Evolutionary conservation across 2,113 vertebrate species (phyloP).

Genomic region (Xenopus laevis): DNA sequence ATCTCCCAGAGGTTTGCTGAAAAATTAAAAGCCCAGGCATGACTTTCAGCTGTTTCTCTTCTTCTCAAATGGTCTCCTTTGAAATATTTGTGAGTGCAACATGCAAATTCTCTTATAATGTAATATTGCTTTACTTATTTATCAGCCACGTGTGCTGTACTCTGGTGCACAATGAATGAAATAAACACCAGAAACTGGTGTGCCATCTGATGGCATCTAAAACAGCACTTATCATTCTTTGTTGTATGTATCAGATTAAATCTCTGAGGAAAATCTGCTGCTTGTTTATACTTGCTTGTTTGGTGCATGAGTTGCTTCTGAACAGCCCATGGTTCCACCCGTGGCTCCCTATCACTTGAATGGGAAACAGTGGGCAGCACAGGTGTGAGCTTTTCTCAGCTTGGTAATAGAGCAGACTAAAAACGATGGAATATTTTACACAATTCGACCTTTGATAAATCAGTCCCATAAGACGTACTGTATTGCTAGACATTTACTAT

Average conservation of each 20-base stretch:
- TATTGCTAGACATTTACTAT: too few species aligned
- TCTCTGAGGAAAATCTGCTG: too few species aligned
- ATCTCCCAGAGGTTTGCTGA: slow-evolving; percentile 1
- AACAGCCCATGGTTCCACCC: too few species aligned
- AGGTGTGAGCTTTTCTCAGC: too few species aligned
- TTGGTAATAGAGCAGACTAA: too few species aligned
- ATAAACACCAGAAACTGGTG: background rate
- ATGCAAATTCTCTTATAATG: slow-evolving; percentile 27
- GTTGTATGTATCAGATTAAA: background rate
- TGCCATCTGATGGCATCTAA: slow-evolving; percentile 4
- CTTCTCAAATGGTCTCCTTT: background rate
- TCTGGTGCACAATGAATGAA: slow-evolving; percentile 8
- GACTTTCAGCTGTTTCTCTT: slow-evolving; percentile 4
- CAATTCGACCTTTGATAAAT: too few species aligned
- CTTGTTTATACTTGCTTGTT: too few species aligned
- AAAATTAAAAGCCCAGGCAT: slow-evolving; percentile 20
- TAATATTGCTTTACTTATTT: slow-evolving; percentile 32
- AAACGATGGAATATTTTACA: too few species aligned
- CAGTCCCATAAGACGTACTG: too few species aligned
- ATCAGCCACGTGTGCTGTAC: slow-evolving; percentile 1
- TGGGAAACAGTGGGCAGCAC: too few species aligned
- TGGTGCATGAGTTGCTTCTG: too few species aligned
- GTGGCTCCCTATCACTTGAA: too few species aligned
- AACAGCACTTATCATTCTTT: background rate
- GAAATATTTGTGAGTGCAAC: slow-evolving; percentile 13